Percentiles rank a stretch among this genome's conserved stretches.
phyloP scores from a whole-genome alignment of 2,797 vertebrate species.

The Morus bassanus region DNA sequence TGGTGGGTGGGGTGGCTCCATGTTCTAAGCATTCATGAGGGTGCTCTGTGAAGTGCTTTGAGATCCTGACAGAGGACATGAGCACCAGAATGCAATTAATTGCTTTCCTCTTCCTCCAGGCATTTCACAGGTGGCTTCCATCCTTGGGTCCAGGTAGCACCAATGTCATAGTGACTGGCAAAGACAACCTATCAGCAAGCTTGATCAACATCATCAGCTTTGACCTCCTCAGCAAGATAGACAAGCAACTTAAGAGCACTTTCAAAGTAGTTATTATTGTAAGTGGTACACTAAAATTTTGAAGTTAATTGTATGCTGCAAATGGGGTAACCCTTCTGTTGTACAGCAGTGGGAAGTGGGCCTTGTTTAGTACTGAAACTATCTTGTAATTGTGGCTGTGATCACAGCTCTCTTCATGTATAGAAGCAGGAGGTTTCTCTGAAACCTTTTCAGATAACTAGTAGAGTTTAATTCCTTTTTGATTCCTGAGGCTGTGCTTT shows the following conservation, averaged over 20 bases:
- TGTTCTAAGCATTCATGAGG: not conserved
- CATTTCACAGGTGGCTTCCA: conserved; percentile 92
- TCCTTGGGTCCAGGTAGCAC: conserved; percentile 81
- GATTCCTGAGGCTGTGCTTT: not conserved
- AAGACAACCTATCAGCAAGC: conserved; percentile 81
- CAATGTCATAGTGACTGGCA: conserved; percentile 90
- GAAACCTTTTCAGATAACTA: not conserved
- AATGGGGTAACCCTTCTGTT: not conserved
- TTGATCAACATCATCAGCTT: conserved; percentile 95
- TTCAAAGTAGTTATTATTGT: conserved; percentile 94
- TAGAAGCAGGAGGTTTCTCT: not conserved
- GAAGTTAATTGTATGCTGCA: not conserved
- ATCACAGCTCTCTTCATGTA: not conserved
- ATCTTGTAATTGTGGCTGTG: not conserved
- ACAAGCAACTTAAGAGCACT: conserved; percentile 80
- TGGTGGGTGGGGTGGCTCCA: not conserved
- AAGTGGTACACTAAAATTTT: conserved; percentile 52
- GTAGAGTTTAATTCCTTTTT: not conserved
- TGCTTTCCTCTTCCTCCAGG: conserved; percentile 72
- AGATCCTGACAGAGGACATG: not conserved
- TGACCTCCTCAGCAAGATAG: conserved; percentile 92
- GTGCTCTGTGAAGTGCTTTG: not conserved
- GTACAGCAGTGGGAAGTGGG: not conserved
- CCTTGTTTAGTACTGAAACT: not conserved
- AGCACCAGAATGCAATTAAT: not conserved